Conservation (phyloP, 2,113 vertebrate species). For the Gulo gulo region DNA sequence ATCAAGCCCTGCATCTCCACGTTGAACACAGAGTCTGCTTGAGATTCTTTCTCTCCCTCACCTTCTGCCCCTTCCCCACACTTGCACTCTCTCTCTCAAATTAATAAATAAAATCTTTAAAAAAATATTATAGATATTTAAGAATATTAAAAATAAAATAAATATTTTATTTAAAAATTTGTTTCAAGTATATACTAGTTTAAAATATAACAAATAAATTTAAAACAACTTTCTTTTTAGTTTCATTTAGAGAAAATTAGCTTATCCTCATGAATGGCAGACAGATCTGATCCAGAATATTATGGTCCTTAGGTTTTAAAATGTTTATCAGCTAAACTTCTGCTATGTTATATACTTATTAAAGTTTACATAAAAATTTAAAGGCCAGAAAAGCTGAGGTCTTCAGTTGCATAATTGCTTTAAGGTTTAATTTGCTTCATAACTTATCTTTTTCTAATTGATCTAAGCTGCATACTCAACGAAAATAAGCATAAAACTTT, state of each 20-base stretch:
- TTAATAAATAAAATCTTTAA: not conserved
- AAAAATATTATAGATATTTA: not conserved
- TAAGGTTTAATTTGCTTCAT: not conserved
- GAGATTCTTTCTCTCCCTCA: not conserved
- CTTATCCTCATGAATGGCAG: slow-evolving; percentile 15
- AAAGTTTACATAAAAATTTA: not conserved
- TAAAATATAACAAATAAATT: not conserved
- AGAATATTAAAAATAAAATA: not conserved
- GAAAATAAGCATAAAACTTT: slow-evolving; percentile 14
- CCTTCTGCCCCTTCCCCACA: not conserved
- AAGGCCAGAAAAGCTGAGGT: not conserved
- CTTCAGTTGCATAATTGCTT: not conserved
- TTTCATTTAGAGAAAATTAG: slow-evolving; percentile 52
- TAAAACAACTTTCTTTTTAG: not conserved
- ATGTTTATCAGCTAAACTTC: not conserved
- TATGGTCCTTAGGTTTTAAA: slow-evolving; percentile 25
- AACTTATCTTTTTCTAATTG: not conserved
- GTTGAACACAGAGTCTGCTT: not conserved
- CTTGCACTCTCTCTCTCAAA: not conserved
- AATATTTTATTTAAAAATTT: not conserved
- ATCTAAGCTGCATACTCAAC: not conserved
- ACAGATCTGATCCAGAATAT: slow-evolving; percentile 10
- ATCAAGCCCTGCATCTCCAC: not conserved
- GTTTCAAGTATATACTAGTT: not conserved
- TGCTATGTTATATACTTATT: not conserved